Evolutionary conservation across 2,113 vertebrate species (phyloP).

Genomic region (Callopanchax toddi): DNA sequence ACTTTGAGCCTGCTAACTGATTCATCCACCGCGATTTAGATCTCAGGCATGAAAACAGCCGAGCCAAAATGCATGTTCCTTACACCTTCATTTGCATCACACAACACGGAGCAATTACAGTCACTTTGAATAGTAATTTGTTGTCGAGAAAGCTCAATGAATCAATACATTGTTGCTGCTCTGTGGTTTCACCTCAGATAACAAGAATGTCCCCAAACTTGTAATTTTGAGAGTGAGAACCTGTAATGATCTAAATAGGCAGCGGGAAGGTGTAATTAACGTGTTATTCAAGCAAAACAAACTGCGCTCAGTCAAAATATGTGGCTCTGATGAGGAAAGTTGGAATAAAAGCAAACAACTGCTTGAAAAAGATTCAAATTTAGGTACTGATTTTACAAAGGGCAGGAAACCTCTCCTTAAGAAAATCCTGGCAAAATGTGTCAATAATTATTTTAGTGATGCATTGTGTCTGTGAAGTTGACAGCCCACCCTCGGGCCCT

Average conservation of each 20-base stretch:
- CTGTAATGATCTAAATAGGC: constrained; percentile 35
- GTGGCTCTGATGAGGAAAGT: background rate
- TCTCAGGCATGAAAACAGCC: constrained; percentile 61
- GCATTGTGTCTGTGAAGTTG: too few relatives aligned
- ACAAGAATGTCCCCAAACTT: constrained; percentile 15
- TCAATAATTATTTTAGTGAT: too few relatives aligned
- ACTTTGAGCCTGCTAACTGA: constrained; percentile 69
- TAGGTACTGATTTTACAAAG: too few relatives aligned
- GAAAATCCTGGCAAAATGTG: too few relatives aligned
- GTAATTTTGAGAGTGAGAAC: constrained; percentile 44
- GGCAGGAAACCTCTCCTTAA: too few relatives aligned
- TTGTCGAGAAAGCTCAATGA: constrained; percentile 63
- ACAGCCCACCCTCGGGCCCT: too few relatives aligned
- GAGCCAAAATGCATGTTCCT: constrained; percentile 62
- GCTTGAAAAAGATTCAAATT: background rate
- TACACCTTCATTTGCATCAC: constrained; percentile 71
- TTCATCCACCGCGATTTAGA: constrained; percentile 76
- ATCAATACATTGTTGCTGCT: constrained; percentile 62
- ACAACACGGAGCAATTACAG: constrained; percentile 64
- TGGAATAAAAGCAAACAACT: background rate
- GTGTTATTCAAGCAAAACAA: constrained; percentile 28
- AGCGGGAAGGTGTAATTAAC: constrained; percentile 33
- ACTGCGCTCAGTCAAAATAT: constrained; percentile 12
- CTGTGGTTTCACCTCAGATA: constrained; percentile 36
- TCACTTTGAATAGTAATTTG: constrained; percentile 71